Evolutionary conservation across 2,797 vertebrate species (phyloP), one percentile per base, ranked within the genome.

Genomic region (Scleropages formosus): DNA sequence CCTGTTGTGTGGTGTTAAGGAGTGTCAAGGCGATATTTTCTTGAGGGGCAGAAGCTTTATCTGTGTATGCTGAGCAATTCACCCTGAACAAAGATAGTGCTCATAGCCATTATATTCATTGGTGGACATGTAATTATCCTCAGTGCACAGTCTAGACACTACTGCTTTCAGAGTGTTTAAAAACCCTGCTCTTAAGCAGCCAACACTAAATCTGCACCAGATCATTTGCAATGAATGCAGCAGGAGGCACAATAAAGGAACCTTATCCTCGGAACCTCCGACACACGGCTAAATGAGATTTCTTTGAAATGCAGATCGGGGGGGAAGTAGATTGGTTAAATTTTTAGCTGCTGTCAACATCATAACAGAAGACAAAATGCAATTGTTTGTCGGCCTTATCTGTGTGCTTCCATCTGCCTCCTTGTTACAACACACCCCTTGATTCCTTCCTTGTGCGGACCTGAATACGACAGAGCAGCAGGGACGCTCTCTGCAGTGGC

Each of bases 301-400:
- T 98, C 96, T 98, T 98, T 99, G 96, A 99, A 98, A 98, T 99
- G 97, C 97, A 98, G 96, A 98, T 98, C 94, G 98, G 96, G 92
- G 95, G 95, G 90, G 94, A 94, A 98, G 96, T 94, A 97, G 97
- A 98, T 98, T 98, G 98, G 96, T 95, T 96, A 60, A 97, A 96
- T 98, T 98, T 6, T 98, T 98, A 98, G 95, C 95, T 94, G 95
- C 97, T 97, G 97, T 98, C 97, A 98, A 99, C 97, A 99, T 97
- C 96, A 97, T 98, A 98, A 97, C 96, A 98, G 98, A 98, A 98
- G 96, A 98, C 96, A 98, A 72, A 98, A 98, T 96, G 96, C 93
- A 93, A 98, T 98, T 98, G 96, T 98, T 98, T 95, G 88, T 87
- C 84, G 87, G 91, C 90, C 96, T 98, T 98, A 98, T 98, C 97